phyloP scores from a whole-genome alignment of 2,797 vertebrate genomes.

The Sebastes hopkinsi region DNA sequence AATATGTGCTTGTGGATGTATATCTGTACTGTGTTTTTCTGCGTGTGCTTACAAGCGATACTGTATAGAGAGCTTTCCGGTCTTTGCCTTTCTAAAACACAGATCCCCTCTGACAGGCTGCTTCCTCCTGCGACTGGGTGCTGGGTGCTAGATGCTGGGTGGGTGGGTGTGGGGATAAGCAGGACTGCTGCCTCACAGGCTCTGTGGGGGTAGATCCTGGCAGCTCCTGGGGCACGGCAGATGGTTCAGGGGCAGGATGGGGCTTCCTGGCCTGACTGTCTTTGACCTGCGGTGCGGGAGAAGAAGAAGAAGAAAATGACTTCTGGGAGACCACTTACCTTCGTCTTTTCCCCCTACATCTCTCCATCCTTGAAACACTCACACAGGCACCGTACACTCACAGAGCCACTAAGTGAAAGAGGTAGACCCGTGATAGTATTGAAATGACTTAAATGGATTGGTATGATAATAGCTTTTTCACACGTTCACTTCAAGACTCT shows the following conservation, averaged over 20 bases:
- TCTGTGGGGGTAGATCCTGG: slow-evolving; percentile 69
- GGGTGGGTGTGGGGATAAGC: slow-evolving; percentile 37
- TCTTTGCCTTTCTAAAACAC: slow-evolving; percentile 13
- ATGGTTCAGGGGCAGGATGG: slow-evolving; percentile 71
- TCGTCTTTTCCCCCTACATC: background rate
- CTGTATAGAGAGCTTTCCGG: background rate
- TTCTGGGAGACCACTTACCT: slow-evolving; percentile 19
- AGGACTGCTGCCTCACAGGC: slow-evolving; percentile 42
- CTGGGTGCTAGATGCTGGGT: slow-evolving; percentile 46
- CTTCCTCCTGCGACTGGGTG: slow-evolving; percentile 52
- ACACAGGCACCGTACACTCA: background rate
- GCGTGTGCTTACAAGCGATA: background rate
- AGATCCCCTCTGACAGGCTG: slow-evolving; percentile 55
- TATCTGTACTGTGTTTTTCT: background rate
- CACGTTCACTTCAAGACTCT: slow-evolving; percentile 17
- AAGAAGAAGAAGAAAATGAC: slow-evolving; percentile 34
- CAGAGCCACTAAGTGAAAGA: background rate
- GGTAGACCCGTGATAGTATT: background rate
- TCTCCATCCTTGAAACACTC: background rate
- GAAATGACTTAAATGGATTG: slow-evolving; percentile 17
- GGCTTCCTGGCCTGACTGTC: slow-evolving; percentile 67
- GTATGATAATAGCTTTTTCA: slow-evolving; percentile 37
- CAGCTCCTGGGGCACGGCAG: slow-evolving; percentile 76
- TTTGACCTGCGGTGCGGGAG: slow-evolving; percentile 66
- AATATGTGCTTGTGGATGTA: background rate